These are phyloP conservation scores for Manis javanica DNA, from an alignment of 2,797 vertebrate species.

Conservation along the genomic window DNA sequence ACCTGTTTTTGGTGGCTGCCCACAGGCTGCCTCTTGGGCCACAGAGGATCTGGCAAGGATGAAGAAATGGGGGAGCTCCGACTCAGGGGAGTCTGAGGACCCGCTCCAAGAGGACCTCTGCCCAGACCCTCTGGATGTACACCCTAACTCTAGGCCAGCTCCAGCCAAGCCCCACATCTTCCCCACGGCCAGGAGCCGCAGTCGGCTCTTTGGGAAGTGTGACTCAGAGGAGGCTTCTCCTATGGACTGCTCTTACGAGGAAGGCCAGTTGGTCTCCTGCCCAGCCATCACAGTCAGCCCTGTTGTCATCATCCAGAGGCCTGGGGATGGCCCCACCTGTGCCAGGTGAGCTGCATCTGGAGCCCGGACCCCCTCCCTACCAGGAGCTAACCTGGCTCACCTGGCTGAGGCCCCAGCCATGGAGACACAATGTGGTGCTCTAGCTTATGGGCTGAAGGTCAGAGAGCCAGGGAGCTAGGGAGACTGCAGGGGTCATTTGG, in stretches of 20 bases:
- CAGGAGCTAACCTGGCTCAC: not conserved
- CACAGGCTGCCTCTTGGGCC: constrained; percentile 66
- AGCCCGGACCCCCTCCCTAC: not conserved
- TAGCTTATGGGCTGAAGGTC: not conserved
- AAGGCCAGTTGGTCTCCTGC: constrained; percentile 85
- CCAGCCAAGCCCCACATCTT: constrained; percentile 83
- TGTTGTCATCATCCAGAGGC: constrained; percentile 82
- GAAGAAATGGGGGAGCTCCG: constrained; percentile 88
- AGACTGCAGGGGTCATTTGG: not conserved
- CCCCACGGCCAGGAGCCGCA: constrained; percentile 71
- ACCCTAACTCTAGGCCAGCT: constrained; percentile 62
- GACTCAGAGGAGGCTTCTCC: constrained; percentile 85
- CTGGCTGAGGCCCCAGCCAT: not conserved
- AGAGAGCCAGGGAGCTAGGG: not conserved
- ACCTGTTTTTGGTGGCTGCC: not conserved
- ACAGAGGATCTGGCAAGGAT: constrained; percentile 86
- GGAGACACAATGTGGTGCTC: not conserved
- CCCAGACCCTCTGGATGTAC: constrained; percentile 76
- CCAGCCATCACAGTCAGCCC: constrained; percentile 89
- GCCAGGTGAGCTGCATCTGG: constrained; percentile 55
- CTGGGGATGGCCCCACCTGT: constrained; percentile 84
- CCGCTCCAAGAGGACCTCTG: constrained; percentile 85
- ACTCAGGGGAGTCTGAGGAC: constrained; percentile 83
- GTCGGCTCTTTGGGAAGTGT: constrained; percentile 84
- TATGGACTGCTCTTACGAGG: constrained; percentile 93